Conservation (phyloP, 1,140 invertebrate genomes). For the Holotrichia oblita region DNA sequence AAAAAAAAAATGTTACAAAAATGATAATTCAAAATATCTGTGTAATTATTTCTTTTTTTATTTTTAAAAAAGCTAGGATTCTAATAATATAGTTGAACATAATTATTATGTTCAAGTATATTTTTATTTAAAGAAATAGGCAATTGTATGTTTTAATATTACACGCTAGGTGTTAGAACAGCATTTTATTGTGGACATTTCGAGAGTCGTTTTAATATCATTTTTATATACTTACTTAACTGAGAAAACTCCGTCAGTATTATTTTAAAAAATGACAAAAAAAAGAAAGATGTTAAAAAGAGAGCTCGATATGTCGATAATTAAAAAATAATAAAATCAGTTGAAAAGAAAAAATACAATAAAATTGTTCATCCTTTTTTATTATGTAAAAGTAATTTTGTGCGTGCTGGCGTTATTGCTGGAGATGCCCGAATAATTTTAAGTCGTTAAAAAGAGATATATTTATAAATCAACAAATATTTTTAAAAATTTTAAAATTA, state of each 20-base stretch:
- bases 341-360: background rate
- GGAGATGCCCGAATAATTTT: constrained; percentile 16
- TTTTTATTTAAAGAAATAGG: constrained; percentile 4
- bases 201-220: background rate
- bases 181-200: constrained; percentile 1
- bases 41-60: background rate
- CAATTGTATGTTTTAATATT: constrained; percentile 5
- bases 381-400: background rate
- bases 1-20: constrained; percentile 17
- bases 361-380: background rate
- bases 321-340: background rate
- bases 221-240: background rate
- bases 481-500: background rate
- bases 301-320: background rate
- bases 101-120: background rate
- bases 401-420: background rate
- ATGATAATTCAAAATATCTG: background rate
- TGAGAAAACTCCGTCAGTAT: background rate
- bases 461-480: constrained; percentile 4
- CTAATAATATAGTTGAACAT: background rate
- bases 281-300: background rate
- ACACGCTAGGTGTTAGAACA: background rate
- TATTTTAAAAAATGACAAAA: background rate
- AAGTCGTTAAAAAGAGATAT: constrained; percentile 9
- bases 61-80: background rate